phyloP scores from a whole-genome alignment of 37 sponge, comb jelly and placozoan species.

The Oscarella lobularis region DNA sequence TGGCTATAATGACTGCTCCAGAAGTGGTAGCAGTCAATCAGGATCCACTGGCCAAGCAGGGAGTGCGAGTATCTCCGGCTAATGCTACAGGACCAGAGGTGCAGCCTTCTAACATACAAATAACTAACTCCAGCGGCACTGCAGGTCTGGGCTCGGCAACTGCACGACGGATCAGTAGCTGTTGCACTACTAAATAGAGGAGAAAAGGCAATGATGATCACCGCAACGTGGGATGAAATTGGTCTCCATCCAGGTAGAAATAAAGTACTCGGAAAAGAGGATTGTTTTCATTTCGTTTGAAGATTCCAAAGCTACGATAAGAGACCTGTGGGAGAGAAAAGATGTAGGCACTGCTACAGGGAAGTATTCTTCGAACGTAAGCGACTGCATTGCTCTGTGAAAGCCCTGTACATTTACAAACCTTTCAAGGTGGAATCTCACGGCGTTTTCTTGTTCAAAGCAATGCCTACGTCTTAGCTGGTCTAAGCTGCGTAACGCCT shows the following conservation, averaged over 20 bases:
- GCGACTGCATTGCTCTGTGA: background rate
- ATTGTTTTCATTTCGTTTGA: no score
- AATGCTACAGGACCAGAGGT: conserved; percentile 7
- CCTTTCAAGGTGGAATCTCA: background rate
- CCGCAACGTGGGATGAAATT: background rate
- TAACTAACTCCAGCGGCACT: background rate
- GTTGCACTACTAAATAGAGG: conserved; percentile 3
- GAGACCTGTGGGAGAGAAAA: conserved; percentile 4
- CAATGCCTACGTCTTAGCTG: background rate
- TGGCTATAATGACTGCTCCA: background rate
- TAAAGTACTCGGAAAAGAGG: background rate
- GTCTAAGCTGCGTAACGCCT: background rate
- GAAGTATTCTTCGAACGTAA: background rate
- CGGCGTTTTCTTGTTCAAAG: background rate
- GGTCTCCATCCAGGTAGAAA: background rate
- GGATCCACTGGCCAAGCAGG: conserved; percentile 4
- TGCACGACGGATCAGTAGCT: background rate
- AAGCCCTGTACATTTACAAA: background rate
- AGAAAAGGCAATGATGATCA: background rate
- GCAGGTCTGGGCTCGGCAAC: conserved; percentile 1
- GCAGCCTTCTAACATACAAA: background rate
- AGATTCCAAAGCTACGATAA: background rate
- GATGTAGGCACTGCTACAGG: background rate
- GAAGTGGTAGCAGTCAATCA: conserved; percentile 5
- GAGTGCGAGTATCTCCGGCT: conserved; percentile 2